These are phyloP conservation scores for Vireo altiloquus DNA, from an alignment of 2,113 vertebrate genomes.

Conservation along the genomic window DNA sequence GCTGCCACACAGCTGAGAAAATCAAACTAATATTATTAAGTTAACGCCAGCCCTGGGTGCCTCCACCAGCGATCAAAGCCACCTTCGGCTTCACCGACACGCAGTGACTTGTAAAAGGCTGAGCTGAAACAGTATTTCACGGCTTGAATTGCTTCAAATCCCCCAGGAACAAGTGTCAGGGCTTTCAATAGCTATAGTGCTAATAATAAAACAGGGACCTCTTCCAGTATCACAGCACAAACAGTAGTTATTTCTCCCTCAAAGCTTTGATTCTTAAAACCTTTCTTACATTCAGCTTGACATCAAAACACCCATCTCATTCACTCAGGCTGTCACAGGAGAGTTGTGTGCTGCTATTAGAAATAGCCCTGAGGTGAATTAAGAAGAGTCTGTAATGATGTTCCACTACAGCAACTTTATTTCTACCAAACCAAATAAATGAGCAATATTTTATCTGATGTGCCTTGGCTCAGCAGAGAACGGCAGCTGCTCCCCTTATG, in stretches of 20 bases:
- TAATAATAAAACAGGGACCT: slow-evolving; percentile 31
- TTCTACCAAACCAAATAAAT: slow-evolving; percentile 28
- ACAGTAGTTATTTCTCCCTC: slow-evolving; percentile 25
- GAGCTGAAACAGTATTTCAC: slow-evolving; percentile 13
- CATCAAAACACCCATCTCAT: slow-evolving; percentile 60
- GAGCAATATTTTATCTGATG: slow-evolving; percentile 40
- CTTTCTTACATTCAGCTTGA: slow-evolving; percentile 40
- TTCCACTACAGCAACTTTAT: slow-evolving; percentile 46
- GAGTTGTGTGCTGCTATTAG: slow-evolving; percentile 26
- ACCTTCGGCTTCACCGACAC: not conserved
- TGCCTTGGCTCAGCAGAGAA: slow-evolving; percentile 18
- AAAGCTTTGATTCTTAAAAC: slow-evolving; percentile 55
- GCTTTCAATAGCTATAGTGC: slow-evolving; percentile 6
- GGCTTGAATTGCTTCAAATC: slow-evolving; percentile 11
- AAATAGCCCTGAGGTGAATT: slow-evolving; percentile 54
- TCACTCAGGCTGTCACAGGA: slow-evolving; percentile 25
- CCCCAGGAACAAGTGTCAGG: slow-evolving; percentile 19
- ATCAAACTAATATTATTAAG: not conserved
- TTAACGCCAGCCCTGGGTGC: not conserved
- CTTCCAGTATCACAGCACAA: slow-evolving; percentile 28
- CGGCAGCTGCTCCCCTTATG: slow-evolving; percentile 39
- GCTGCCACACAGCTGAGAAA: not conserved
- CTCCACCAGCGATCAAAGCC: not conserved
- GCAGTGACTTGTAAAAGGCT: not conserved
- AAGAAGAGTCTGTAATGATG: slow-evolving; percentile 46